These are phyloP conservation scores for Protonibea diacanthus DNA, from an alignment of 2,797 vertebrate species.

Conservation along the genomic window DNA sequence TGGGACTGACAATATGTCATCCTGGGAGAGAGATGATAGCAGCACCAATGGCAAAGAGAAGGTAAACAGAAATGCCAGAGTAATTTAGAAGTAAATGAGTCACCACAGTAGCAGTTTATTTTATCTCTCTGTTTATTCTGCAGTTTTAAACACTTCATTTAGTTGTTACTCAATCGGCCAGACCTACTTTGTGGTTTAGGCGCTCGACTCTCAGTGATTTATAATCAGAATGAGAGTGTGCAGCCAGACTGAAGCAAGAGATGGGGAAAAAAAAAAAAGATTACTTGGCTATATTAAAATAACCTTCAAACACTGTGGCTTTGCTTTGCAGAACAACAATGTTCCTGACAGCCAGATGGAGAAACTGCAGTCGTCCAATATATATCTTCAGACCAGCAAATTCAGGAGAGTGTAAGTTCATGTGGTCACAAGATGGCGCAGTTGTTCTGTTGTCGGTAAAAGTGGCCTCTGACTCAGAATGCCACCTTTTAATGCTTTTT, in stretches of 20 bases:
- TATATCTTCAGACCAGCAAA: slow-evolving; percentile 50
- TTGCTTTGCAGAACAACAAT: slow-evolving; percentile 48
- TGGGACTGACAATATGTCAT: slow-evolving; percentile 77
- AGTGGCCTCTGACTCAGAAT: not conserved
- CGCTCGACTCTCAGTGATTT: not conserved
- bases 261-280: not conserved
- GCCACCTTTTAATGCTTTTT: too few relatives aligned
- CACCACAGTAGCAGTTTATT: slow-evolving; percentile 5
- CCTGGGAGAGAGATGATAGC: slow-evolving; percentile 73
- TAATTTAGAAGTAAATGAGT: not conserved
- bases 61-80: slow-evolving; percentile 71
- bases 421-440: slow-evolving; percentile 79
- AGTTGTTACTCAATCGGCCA: not conserved
- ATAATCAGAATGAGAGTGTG: not conserved
- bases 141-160: not conserved
- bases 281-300: not conserved
- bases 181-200: not conserved
- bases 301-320: slow-evolving; percentile 8
- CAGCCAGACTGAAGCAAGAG: not conserved
- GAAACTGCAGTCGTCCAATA: slow-evolving; percentile 35
- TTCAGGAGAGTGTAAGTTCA: slow-evolving; percentile 78
- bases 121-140: not conserved
- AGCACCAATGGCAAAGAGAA: slow-evolving; percentile 69
- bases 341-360: slow-evolving; percentile 48
- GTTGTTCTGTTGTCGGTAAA: slow-evolving; percentile 39